These are phyloP conservation scores for Montipora efflorescens DNA, from an alignment of 64 coral and sea anemone species.

Conservation along the genomic window DNA sequence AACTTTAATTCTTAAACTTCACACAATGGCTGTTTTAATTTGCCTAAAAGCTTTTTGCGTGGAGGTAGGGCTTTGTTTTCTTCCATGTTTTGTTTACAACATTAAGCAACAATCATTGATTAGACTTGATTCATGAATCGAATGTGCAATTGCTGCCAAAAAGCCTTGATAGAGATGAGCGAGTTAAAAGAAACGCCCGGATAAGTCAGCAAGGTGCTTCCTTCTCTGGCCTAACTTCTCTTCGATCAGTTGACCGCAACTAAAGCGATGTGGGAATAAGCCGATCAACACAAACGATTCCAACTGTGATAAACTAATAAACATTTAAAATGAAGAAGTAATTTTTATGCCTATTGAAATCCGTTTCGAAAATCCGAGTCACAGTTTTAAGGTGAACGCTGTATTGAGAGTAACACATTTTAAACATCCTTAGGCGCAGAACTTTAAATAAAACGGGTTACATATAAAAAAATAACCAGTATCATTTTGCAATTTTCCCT, in stretches of 20 bases:
- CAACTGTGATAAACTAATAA: background rate
- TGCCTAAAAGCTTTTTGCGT: constrained; percentile 54
- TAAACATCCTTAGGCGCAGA: no score
- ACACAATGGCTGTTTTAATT: constrained; percentile 24
- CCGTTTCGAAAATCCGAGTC: background rate
- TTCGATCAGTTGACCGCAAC: no score
- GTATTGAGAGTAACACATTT: background rate
- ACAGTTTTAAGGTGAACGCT: background rate
- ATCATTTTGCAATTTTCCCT: background rate
- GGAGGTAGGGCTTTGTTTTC: background rate
- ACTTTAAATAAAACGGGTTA: no score
- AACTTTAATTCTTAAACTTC: background rate
- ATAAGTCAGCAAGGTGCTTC: no score
- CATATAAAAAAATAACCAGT: background rate
- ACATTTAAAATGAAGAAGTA: background rate
- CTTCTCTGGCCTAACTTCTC: no score
- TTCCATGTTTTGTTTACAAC: background rate
- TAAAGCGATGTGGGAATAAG: background rate
- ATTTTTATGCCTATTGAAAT: background rate
- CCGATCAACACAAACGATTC: background rate
- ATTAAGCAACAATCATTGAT: background rate
- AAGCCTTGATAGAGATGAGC: background rate
- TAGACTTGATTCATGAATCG: background rate
- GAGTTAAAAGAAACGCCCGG: background rate
- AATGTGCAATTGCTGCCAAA: background rate